phyloP scores from a whole-genome alignment of 1,140 invertebrate genomes.

The Drosophila pandora region DNA sequence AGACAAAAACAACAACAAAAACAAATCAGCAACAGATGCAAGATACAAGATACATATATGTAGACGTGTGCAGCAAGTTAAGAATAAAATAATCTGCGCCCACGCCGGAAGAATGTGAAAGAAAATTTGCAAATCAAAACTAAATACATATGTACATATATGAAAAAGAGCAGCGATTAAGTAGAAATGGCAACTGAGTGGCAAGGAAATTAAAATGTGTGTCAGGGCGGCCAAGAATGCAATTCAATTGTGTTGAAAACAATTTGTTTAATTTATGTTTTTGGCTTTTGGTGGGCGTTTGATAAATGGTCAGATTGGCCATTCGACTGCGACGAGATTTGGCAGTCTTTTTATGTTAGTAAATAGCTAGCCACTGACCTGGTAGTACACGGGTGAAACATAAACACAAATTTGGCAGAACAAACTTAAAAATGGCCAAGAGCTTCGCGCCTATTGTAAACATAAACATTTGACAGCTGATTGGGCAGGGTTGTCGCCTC shows the following conservation, averaged over 20 bases:
- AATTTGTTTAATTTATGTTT: constrained; percentile 45
- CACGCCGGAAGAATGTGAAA: constrained; percentile 63
- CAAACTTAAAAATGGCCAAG: neutral
- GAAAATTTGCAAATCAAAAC: constrained; percentile 52
- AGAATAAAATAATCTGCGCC: constrained; percentile 52
- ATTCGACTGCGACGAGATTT: neutral
- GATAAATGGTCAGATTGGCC: constrained; percentile 49
- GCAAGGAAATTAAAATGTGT: constrained; percentile 62
- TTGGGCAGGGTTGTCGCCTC: neutral
- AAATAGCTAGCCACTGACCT: constrained; percentile 18
- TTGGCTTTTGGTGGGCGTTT: constrained; percentile 52
- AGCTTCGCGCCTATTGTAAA: constrained; percentile 6
- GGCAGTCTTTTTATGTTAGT: constrained; percentile 15
- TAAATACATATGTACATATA: neutral
- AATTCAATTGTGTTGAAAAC: constrained; percentile 42
- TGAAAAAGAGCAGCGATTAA: constrained; percentile 7
- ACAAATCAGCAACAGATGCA: constrained; percentile 25
- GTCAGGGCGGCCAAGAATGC: constrained; percentile 54
- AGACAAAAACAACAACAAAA: constrained; percentile 1
- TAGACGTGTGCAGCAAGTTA: constrained; percentile 13
- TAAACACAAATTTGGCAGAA: constrained; percentile 4
- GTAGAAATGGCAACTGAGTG: constrained; percentile 6
- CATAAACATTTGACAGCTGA: neutral
- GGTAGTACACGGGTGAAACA: neutral
- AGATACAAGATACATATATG: neutral